phyloP scores from a whole-genome alignment of 2,113 vertebrate genomes.

The Ploceus nigricollis region DNA sequence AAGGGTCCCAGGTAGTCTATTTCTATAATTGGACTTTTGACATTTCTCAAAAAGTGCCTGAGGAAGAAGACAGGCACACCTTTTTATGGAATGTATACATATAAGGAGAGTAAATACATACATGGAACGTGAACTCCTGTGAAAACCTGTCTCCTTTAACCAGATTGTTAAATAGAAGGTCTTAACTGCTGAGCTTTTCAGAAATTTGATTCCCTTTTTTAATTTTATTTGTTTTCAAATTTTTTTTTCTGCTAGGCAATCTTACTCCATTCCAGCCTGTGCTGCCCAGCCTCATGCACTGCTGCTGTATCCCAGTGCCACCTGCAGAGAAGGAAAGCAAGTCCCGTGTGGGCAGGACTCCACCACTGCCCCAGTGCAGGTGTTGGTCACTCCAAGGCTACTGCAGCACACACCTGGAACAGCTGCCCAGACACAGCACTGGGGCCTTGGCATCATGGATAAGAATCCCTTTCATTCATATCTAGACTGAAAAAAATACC shows the following conservation, averaged over 20 bases:
- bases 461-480: not conserved
- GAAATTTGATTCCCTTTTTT: not conserved
- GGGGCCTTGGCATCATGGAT: not conserved
- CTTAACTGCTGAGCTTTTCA: not conserved
- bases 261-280: fast-evolving
- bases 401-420: not conserved
- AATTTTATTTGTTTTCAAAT: not conserved
- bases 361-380: fast-evolving
- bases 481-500: not conserved
- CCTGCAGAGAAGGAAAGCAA: not conserved
- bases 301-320: fast-evolving
- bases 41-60: not conserved
- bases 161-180: not conserved
- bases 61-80: not conserved
- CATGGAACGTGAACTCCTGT: not conserved
- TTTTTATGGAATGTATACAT: not conserved
- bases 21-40: slow-evolving; percentile 7
- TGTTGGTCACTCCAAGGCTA: fast-evolving
- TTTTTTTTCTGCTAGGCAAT: not conserved
- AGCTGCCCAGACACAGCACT: too few species aligned
- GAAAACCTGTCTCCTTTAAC: slow-evolving; percentile 9
- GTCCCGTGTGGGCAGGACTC: not conserved
- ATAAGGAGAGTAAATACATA: not conserved
- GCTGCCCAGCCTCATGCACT: not conserved
- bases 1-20: not conserved